phyloP scores from a whole-genome alignment of 2,888 invertebrate species.

The Tanypteryx hageni region DNA sequence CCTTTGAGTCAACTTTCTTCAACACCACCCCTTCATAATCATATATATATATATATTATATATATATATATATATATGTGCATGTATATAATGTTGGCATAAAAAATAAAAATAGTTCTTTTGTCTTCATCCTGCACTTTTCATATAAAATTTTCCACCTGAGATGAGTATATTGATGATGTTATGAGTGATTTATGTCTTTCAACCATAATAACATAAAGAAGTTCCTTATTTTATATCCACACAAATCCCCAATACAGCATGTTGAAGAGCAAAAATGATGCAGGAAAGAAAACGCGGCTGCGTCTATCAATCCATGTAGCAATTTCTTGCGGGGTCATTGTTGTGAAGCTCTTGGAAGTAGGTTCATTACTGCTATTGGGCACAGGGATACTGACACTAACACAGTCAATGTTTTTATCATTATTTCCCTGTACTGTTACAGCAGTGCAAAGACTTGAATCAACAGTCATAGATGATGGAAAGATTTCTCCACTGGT shows the following conservation, averaged over 20 bases:
- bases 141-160: background rate
- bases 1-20: too few species aligned
- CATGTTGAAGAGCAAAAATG: slow-evolving; percentile 88
- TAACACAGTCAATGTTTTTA: slow-evolving; percentile 63
- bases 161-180: background rate
- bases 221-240: slow-evolving; percentile 46
- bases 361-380: slow-evolving; percentile 67
- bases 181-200: background rate
- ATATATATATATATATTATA: too few species aligned
- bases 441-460: background rate
- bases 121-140: too few species aligned
- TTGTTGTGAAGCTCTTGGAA: slow-evolving; percentile 83
- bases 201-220: background rate
- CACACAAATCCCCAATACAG: slow-evolving; percentile 88
- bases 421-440: slow-evolving; percentile 29
- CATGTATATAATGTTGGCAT: too few species aligned
- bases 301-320: slow-evolving; percentile 91
- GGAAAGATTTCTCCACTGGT: slow-evolving; percentile 25
- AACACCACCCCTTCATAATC: too few species aligned
- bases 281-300: slow-evolving; percentile 85
- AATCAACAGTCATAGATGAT: slow-evolving; percentile 42
- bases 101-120: too few species aligned
- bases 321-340: slow-evolving; percentile 92
- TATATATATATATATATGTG: too few species aligned
- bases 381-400: slow-evolving; percentile 67